Evolutionary conservation across 2,797 vertebrate genomes (phyloP), one percentile per base, ranked within the genome.

Genomic region (Avahi laniger): DNA sequence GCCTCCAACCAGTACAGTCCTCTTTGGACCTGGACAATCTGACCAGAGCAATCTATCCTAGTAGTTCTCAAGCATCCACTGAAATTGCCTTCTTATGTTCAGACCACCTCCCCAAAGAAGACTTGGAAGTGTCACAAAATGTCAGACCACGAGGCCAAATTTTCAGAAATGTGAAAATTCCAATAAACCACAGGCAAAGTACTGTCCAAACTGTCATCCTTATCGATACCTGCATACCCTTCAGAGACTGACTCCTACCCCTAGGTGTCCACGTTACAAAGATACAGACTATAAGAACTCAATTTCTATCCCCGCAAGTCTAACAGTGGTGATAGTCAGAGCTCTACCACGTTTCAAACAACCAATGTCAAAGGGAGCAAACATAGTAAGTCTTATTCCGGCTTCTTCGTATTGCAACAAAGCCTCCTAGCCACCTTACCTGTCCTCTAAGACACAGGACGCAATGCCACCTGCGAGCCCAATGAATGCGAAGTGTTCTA

Each of bases 151-250:
- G 5, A 91, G 17, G n/a, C 43, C 52, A 46, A 15, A 85, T 24
- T 89, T 85, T 89, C 85, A 94, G 79, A 93, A 90, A 69, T n/a
- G 26, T 83, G 72, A 69, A 87, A 57, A n/a, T 50, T 15, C 15
- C n/a, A 54, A 8, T 20, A 83, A 52, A 18, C 65, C 81, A 57
- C 11, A 67, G 33, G 2, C 43, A 54, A 78, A 72, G 26, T 48
- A 3, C 78, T 28, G 1, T 35, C 10, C 57, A 70, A 28, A 14
- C 1, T 28, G 10, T 69, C 35, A 38, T 84, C 35, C 65, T 73
- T 75, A n/a, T 4, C 65, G 8, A 33, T 24, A n/a, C 24, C 50
- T 43, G 33, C 20, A 1, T 0, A 4, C 18, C 8, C 2, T 28
- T 70, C 72, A 61, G 67, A 61, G 38, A 46, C 35, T 26, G 43